Evolutionary conservation across 2,113 vertebrate species (phyloP), one percentile per base, ranked within the genome.

Genomic region (Nansenia antarctica): DNA sequence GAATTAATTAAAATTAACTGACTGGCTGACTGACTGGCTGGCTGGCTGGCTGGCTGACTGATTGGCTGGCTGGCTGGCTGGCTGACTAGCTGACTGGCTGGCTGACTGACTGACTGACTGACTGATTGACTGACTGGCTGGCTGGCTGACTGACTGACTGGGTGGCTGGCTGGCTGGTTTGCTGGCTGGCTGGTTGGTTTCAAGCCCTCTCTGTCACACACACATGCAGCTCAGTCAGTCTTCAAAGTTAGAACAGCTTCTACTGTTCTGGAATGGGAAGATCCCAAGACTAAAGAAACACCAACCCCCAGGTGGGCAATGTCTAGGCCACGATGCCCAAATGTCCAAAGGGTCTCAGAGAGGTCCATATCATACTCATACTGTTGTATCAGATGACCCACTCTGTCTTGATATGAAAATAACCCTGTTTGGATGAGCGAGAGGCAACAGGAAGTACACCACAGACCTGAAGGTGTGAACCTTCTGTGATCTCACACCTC

Each of bases 151-250:
- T n/a, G n/a, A n/a, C n/a, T n/a, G n/a, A n/a, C n/a, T n/a, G n/a
- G n/a, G n/a, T n/a, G 42, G 18, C 18, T 47, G 14, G 5, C 14
- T n/a, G 45, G 45, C 18, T 47, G 68, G 63, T 63, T 68, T 73
- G 72, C 77, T 85, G 62, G 80, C 70, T 73, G 81, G 76, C 80
- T 52, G 53, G 72, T 14, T 57, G 54, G 14, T 65, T 83, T 79
- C 62, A 82, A 76, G 31, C 57, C 49, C 76, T 79, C 81, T 84
- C 67, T 74, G 72, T 77, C 49, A 35, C 65, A 84, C 86, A 85
- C 76, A 69, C 85, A 83, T 75, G 74, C 65, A 58, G 52, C 85
- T 82, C 65, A 87, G 73, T 84, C 47, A 61, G 45, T 49, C 45
- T 49, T 6, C 45, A 49, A 49, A 49, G 45, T 49, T 14, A 27